Evolutionary conservation across 2,888 invertebrate species (phyloP).

Genomic region (Netelia virgata): DNA sequence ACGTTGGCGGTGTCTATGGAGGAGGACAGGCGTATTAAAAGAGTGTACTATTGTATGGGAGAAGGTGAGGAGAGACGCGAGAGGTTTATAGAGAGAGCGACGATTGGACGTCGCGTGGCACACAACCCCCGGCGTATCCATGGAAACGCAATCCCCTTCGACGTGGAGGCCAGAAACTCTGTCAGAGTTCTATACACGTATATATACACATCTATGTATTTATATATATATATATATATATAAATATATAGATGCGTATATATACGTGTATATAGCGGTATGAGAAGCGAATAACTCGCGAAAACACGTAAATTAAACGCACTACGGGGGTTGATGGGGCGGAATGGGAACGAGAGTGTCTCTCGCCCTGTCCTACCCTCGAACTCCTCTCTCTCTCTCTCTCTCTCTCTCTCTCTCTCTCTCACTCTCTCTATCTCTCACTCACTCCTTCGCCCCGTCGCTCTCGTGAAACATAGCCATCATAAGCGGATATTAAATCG

Average conservation of each 20-base stretch:
- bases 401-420: constrained; percentile 26
- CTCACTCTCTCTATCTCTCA: constrained; percentile 21
- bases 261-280: constrained; percentile 44
- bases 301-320: constrained; percentile 84
- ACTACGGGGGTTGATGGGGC: constrained; percentile 83
- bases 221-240: neutral
- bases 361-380: constrained; percentile 60
- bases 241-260: neutral
- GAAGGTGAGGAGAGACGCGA: constrained; percentile 63
- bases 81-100: constrained; percentile 69
- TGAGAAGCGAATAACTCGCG: constrained; percentile 83
- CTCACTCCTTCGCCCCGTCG: constrained; percentile 26
- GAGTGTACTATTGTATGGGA: constrained; percentile 24
- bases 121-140: constrained; percentile 77
- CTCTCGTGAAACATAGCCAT: constrained; percentile 78
- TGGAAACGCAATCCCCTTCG: constrained; percentile 80
- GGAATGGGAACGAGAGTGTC: constrained; percentile 80
- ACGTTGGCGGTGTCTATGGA: neutral
- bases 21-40: constrained; percentile 29
- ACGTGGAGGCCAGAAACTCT: constrained; percentile 46
- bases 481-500: constrained; percentile 81
- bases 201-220: neutral
- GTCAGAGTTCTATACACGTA: constrained; percentile 19
- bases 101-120: constrained; percentile 80
- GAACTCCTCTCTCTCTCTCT: constrained; percentile 5